phyloP scores from a whole-genome alignment of 2,888 invertebrate genomes.

The Xestia ashworthii region DNA sequence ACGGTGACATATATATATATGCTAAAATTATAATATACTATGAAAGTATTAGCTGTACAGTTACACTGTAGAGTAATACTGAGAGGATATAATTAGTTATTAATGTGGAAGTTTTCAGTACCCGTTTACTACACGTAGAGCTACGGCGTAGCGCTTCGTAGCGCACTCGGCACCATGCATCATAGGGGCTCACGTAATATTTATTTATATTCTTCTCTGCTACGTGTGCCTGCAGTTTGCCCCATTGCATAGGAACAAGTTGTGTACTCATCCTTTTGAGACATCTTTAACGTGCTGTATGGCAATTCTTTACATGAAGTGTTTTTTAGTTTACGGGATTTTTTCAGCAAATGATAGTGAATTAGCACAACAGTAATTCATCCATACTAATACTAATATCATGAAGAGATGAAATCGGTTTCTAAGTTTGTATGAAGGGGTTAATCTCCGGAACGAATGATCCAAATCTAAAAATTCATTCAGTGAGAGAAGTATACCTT shows the following conservation, averaged over 20 bases:
- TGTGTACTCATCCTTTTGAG: neutral
- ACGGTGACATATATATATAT: no score
- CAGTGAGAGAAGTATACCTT: no score
- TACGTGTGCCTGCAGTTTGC: neutral
- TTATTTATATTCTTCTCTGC: neutral
- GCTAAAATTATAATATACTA: no score
- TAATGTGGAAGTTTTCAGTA: neutral
- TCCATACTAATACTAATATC: no score
- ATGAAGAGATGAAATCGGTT: no score
- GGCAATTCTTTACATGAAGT: neutral
- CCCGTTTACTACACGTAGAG: neutral
- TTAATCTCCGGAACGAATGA: no score
- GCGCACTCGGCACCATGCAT: neutral
- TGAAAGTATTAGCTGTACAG: neutral
- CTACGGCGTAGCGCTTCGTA: conserved; percentile 25
- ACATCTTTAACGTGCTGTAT: neutral
- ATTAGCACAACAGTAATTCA: neutral
- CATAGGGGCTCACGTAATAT: neutral
- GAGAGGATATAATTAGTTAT: neutral
- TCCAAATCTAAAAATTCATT: no score
- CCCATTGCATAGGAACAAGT: neutral
- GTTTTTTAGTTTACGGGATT: neutral
- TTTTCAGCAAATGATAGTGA: neutral
- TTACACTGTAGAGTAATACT: neutral
- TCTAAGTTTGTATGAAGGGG: no score